These are phyloP conservation scores for Prosopocoilus inquinatus DNA, from an alignment of 2,888 invertebrate genomes.

Conservation along the genomic window DNA sequence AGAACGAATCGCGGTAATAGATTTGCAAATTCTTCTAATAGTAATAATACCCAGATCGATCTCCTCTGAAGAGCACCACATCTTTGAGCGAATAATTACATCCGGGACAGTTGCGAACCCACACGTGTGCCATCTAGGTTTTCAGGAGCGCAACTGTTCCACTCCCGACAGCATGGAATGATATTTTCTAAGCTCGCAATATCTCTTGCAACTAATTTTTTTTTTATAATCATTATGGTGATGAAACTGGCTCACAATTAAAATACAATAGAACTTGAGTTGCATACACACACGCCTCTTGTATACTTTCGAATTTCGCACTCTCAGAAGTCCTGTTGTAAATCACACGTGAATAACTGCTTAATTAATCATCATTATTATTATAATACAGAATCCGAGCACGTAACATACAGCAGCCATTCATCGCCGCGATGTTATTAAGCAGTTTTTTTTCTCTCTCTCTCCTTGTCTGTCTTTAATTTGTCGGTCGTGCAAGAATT, in stretches of 20 bases:
- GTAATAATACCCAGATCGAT: too few species aligned
- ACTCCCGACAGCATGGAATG: too few species aligned
- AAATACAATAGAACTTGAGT: not conserved
- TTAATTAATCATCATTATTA: not conserved
- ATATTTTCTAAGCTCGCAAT: too few species aligned
- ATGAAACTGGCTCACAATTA: not conserved
- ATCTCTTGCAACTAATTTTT: too few species aligned
- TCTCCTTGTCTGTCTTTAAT: too few species aligned
- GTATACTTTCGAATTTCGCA: not conserved
- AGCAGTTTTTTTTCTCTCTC: not conserved
- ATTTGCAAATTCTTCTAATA: too few species aligned
- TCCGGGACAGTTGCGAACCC: too few species aligned
- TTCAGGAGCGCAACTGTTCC: too few species aligned
- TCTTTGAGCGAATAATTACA: too few species aligned
- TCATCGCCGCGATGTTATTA: not conserved
- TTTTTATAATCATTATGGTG: not conserved
- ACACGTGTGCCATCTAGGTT: too few species aligned
- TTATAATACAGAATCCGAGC: not conserved
- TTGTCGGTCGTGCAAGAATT: too few species aligned
- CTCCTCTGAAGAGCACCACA: too few species aligned
- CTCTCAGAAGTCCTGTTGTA: not conserved
- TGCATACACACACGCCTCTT: not conserved
- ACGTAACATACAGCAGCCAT: not conserved
- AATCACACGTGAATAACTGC: not conserved
- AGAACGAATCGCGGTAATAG: not conserved